Conservation (phyloP, 1,140 invertebrate species). For the Cyrtorhinus lividipennis region DNA sequence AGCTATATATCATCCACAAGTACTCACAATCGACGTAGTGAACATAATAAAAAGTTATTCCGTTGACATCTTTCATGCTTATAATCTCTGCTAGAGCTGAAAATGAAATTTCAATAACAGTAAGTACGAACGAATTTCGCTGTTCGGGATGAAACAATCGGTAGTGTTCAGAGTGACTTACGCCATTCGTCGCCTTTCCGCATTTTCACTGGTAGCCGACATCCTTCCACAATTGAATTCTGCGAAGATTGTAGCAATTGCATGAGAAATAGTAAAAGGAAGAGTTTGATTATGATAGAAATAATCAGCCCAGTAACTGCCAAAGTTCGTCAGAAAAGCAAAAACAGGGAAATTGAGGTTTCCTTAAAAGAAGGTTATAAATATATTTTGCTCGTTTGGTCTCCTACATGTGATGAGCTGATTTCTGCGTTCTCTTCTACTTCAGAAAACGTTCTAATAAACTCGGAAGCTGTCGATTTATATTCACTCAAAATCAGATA, state of each 20-base stretch:
- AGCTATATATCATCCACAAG: background rate
- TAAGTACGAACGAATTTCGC: background rate
- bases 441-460: no score
- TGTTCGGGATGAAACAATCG: background rate
- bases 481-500: no score
- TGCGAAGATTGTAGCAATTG: conserved; percentile 35
- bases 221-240: conserved; percentile 82
- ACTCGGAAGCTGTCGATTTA: no score
- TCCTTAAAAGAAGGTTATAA: background rate
- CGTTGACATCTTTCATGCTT: conserved; percentile 71
- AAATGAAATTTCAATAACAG: conserved; percentile 22
- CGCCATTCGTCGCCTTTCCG: conserved; percentile 85
- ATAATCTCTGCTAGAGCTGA: conserved; percentile 85
- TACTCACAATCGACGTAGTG: conserved; percentile 97
- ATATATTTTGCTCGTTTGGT: no score
- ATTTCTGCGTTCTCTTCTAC: no score
- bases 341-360: conserved; percentile 16
- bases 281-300: no score
- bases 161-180: conserved; percentile 37
- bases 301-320: no score
- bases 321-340: no score
- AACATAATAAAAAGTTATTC: conserved; percentile 72
- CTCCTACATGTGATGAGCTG: no score
- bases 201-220: conserved; percentile 84
- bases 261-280: conserved; percentile 11